Evolutionary conservation across 2,888 invertebrate species (phyloP), one percentile per base, ranked within the genome.

Genomic region (Dolichopus griseipennis): DNA sequence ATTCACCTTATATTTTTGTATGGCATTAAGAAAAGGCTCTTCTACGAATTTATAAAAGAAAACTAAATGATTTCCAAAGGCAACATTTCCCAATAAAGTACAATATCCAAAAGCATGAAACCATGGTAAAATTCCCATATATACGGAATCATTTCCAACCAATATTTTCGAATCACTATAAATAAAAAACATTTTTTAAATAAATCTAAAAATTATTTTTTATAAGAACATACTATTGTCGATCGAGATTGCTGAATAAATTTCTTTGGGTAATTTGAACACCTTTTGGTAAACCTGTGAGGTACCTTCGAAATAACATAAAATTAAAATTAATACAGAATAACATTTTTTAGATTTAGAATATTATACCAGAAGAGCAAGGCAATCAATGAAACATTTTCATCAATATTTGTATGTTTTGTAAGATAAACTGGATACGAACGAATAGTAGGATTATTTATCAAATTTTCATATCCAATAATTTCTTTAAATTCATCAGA

Each of bases 51-150:
- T 87, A 1, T 85, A 84, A 69, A 82, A 72, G 68, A 84, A 80
- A 1, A 90, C 83, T 66, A 92, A 77, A 73, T 83, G 83, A 18
- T 85, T 83, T 67, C 88, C 85, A 73, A 86, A 75, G 20, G 85
- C 77, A 64, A 89, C 80, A 22, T 86, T 78, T 27, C 86, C 82
- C 73, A 90, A 82, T 18, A 88, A 82, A 0, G 87, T 84, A 70
- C 89, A 85, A 75, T 90, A 90, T 0, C 92, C 92, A 76, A 90
- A 92, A 0, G 90, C 88, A 80, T 95, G 94, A 79, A 91, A 94
- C 84, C 92, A 91, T 18, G 94, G 94, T 69, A 92, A 85, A 43
- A 93, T 80, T 0, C 87, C 88, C 69, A 91, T 77, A 52, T 52
- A 52, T 18, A 18, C 8, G 8, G 10, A 22, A 62, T 62, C 21